Evolutionary conservation across 1,140 invertebrate species (phyloP).

Genomic region (Eueides isabella): DNA sequence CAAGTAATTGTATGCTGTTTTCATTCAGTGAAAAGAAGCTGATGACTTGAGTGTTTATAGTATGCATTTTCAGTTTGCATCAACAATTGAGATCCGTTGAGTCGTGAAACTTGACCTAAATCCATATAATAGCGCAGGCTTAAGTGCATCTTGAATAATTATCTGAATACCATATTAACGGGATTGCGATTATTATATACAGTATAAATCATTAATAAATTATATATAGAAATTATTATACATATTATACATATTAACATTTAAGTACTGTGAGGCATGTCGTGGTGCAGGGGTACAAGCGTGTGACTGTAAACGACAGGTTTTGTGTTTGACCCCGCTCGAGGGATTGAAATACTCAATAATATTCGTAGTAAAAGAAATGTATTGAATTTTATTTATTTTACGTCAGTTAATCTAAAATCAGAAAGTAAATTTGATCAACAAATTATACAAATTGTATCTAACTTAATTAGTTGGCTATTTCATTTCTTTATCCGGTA

Average conservation of each 20-base stretch:
- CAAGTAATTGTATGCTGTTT: background rate
- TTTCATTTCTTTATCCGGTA: background rate
- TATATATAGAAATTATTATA: too few species aligned
- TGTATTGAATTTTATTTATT: background rate
- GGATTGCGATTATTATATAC: background rate
- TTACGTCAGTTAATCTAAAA: background rate
- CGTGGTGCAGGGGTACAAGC: too few species aligned
- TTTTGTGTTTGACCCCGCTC: too few species aligned
- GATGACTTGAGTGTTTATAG: conserved; percentile 3
- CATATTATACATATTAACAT: too few species aligned
- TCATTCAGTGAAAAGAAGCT: background rate
- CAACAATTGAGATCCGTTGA: background rate
- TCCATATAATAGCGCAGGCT: background rate
- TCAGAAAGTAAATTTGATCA: background rate
- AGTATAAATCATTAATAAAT: too few species aligned
- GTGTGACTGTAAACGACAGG: too few species aligned
- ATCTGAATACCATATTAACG: conserved; percentile 14
- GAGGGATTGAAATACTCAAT: too few species aligned
- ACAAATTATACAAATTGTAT: background rate
- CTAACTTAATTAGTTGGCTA: background rate
- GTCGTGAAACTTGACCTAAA: background rate
- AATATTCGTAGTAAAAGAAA: too few species aligned
- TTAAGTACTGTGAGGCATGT: too few species aligned
- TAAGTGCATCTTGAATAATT: conserved; percentile 40
- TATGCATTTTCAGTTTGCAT: conserved; percentile 9